Percentiles rank a stretch among this genome's conserved stretches.
Conservation (phyloP, 2,113 vertebrate genomes). For the Dendropsophus ebraccatus region DNA sequence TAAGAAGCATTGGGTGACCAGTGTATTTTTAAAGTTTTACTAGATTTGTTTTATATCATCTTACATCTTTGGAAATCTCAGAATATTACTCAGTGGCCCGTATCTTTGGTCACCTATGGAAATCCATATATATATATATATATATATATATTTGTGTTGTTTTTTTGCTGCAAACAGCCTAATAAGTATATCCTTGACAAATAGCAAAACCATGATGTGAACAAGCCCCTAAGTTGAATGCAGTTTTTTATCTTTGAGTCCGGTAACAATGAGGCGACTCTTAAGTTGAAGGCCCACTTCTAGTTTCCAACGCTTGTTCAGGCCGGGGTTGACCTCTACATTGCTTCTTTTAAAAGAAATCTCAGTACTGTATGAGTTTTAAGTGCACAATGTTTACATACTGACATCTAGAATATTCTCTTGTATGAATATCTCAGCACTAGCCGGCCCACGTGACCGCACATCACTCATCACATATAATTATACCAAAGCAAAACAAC, state of each 20-base stretch:
- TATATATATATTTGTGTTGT: too few relatives aligned
- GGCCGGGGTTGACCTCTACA: conserved; percentile 38
- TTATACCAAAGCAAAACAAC: conserved; percentile 49
- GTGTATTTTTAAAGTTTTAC: too few relatives aligned
- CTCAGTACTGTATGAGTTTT: conserved; percentile 36
- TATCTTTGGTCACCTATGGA: too few relatives aligned
- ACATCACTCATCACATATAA: conserved; percentile 48
- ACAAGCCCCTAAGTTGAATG: not conserved
- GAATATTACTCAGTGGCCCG: too few relatives aligned
- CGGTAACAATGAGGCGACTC: not conserved
- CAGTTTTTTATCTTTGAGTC: not conserved
- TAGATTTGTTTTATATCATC: too few relatives aligned
- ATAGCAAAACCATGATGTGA: too few relatives aligned
- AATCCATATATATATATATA: too few relatives aligned
- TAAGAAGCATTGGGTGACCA: too few relatives aligned
- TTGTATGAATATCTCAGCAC: conserved; percentile 56
- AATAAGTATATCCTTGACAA: too few relatives aligned
- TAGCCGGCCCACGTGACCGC: conserved; percentile 37
- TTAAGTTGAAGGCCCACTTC: not conserved
- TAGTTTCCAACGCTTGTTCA: not conserved
- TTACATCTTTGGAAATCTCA: too few relatives aligned
- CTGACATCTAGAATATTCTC: conserved; percentile 56
- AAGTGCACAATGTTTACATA: conserved; percentile 55
- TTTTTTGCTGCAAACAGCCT: too few relatives aligned
- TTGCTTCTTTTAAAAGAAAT: conserved; percentile 32